Evolutionary conservation across 35 echinoderm and acorn worm genomes (phyloP), one percentile per base, ranked within the genome.

Genomic region (Ophioderma brevispina): DNA sequence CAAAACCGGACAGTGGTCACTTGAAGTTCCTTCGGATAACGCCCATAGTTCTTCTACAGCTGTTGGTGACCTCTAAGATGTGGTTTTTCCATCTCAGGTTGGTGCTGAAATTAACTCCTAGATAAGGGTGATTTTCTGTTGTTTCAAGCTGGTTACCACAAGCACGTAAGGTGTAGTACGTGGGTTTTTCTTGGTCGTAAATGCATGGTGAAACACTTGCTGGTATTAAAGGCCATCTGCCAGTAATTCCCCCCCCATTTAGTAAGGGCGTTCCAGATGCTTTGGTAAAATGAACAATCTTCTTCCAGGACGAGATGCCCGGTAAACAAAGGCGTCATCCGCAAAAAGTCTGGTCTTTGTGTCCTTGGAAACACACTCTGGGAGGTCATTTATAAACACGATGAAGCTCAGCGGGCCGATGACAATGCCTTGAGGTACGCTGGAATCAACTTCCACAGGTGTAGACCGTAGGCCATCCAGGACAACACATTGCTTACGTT

Each of bases 371-470:
- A 70, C 59, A 70, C 59, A 70, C 10, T 70, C 28, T 39, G 89
- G 89, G 23, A 84, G 49, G 75, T 91, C 81, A 49, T 91, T 84
- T 0, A 91, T 37, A 35, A 77, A 94, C 6, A 35, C 30, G 1
- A 94, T 36, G 75, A 97, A 97, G 78, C 90, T 25, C 8, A 97
- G 39, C 11, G 91, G 87, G 1, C 91, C 78, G 31, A 94, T 76
- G 11, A 97, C 91, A 21, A 88, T 92, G 1, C 95, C 91, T 55
- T 97, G 91, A 18, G 87, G 91, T 1, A 97, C 91, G 23, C 91
- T 85, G 23, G 77, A 93, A 3, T 0, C 36, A 35, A 97, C 78
- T 15, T 82, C 5, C 0, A 56, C 55, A 2, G 55, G 19, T n/a
- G 25, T 10, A 31, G 86, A 92, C 0, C 28, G 0, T 85, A 77